Percentiles rank a stretch among this genome's conserved stretches.
These are phyloP conservation scores for Urocitellus parryii DNA, from an alignment of 2,113 vertebrate species.

Conservation along the genomic window DNA sequence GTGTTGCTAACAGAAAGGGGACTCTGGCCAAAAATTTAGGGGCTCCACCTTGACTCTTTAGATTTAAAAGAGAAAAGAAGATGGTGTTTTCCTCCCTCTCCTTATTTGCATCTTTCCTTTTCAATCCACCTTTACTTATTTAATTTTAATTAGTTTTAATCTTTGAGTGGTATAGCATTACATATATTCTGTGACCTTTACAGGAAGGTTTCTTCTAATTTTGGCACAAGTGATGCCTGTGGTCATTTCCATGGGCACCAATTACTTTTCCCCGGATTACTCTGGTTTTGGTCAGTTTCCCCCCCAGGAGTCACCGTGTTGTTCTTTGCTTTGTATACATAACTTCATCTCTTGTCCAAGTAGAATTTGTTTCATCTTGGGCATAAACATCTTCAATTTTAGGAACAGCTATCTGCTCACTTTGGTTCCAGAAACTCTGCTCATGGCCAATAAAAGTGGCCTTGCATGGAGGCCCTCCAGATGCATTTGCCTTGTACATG, in stretches of 20 bases:
- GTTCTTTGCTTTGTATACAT: neutral
- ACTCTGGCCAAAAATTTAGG: too few species aligned
- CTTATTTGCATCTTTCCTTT: neutral
- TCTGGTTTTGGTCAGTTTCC: neutral
- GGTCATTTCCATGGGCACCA: neutral
- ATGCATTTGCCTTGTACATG: neutral
- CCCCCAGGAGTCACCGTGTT: neutral
- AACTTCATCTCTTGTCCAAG: neutral
- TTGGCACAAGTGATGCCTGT: neutral
- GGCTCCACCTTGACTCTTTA: neutral
- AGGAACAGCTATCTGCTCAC: neutral
- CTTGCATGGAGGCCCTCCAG: neutral
- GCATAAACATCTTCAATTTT: neutral
- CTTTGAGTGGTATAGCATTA: constrained; percentile 93
- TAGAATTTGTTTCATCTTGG: neutral
- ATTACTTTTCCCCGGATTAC: neutral
- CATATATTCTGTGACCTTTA: neutral
- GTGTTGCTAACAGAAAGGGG: neutral
- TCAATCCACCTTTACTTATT: constrained; percentile 78
- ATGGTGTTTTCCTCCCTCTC: neutral
- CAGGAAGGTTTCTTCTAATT: neutral
- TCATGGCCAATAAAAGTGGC: neutral
- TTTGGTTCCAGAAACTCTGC: neutral
- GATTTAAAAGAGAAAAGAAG: neutral
- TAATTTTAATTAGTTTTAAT: constrained; percentile 87